Conservation (phyloP, 2,888 invertebrate species). For the Noctua janthina region DNA sequence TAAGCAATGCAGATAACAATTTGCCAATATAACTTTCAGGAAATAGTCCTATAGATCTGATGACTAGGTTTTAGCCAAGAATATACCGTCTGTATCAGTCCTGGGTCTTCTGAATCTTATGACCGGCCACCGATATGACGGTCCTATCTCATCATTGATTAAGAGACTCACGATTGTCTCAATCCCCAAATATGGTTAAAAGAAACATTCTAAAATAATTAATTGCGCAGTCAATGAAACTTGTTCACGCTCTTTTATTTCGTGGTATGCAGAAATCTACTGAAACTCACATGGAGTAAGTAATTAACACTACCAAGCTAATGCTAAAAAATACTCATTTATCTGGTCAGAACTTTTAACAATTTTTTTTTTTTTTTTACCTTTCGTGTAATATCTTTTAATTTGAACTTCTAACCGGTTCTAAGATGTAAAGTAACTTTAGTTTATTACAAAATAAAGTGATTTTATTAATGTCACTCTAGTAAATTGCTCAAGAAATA, state of each 20-base stretch:
- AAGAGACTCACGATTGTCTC: background rate
- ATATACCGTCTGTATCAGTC: background rate
- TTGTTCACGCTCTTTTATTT: conserved; percentile 37
- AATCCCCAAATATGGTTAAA: background rate
- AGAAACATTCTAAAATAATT: background rate
- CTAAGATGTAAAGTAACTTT: conserved; percentile 2
- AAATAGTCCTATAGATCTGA: background rate
- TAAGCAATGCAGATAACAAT: conserved; percentile 3
- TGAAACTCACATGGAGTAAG: background rate
- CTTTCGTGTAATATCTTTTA: background rate
- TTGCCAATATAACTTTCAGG: background rate
- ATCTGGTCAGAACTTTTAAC: background rate
- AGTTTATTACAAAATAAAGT: background rate
- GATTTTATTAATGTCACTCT: background rate
- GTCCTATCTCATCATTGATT: background rate
- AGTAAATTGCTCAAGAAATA: conserved; percentile 27
- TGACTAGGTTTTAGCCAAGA: background rate
- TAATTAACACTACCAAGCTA: background rate
- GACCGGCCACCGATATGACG: background rate
- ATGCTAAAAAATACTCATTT: background rate
- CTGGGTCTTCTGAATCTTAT: background rate
- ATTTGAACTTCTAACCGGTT: background rate
- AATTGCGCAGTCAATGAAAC: conserved; percentile 10
- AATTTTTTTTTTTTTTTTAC: background rate
- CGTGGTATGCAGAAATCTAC: conserved; percentile 21